phyloP scores from a whole-genome alignment of 2,888 invertebrate genomes.

The Acrobasis suavella region DNA sequence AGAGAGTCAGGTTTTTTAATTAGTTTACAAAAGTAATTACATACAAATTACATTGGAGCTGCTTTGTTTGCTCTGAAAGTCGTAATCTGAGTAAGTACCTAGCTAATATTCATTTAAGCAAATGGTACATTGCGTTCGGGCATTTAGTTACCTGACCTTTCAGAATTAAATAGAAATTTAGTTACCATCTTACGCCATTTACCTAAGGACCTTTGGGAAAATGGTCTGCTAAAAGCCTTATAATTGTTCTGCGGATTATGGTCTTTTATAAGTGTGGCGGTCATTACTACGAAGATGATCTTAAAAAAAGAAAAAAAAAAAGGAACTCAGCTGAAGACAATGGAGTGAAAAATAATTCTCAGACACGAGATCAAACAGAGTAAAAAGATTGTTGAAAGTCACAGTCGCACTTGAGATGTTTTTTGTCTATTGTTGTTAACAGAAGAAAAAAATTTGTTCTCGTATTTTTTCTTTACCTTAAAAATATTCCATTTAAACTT shows the following conservation, averaged over 20 bases:
- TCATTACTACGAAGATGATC: slow-evolving; percentile 14
- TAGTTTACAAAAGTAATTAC: background rate
- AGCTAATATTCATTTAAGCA: slow-evolving; percentile 2
- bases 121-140: slow-evolving; percentile 3
- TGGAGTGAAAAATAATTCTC: slow-evolving; percentile 1
- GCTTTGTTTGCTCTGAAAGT: background rate
- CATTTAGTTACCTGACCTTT: background rate
- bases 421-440: no score
- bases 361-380: background rate
- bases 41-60: background rate
- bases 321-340: slow-evolving; percentile 7
- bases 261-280: slow-evolving; percentile 1
- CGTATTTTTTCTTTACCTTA: no score
- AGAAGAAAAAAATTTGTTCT: no score
- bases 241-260: slow-evolving; percentile 20
- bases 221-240: slow-evolving; percentile 20
- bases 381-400: background rate
- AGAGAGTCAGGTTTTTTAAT: background rate
- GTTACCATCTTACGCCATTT: slow-evolving; percentile 12
- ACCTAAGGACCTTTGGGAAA: slow-evolving; percentile 1
- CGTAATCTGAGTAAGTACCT: background rate
- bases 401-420: background rate
- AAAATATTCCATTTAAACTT: no score
- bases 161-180: slow-evolving; percentile 1
- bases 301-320: slow-evolving; percentile 5